phyloP scores from a whole-genome alignment of 2,113 vertebrate species.

The Oenanthe oenanthe region DNA sequence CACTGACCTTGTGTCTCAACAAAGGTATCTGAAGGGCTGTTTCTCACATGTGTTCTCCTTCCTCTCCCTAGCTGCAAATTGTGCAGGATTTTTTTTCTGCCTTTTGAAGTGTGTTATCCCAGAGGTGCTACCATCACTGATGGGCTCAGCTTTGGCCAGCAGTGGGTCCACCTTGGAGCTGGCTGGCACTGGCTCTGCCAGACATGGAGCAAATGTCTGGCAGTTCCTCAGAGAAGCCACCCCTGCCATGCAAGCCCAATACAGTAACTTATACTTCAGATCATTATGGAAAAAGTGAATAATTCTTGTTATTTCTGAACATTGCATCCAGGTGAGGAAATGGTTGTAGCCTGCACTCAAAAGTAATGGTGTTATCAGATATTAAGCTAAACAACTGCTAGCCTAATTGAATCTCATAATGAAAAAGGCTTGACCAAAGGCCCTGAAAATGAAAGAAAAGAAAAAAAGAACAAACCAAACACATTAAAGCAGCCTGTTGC shows the following conservation, averaged over 20 bases:
- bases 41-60: background rate
- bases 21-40: background rate
- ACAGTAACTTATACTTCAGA: background rate
- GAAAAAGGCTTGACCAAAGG: conserved; percentile 14
- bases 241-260: background rate
- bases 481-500: background rate
- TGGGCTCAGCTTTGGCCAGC: background rate
- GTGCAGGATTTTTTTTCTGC: background rate
- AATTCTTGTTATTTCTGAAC: background rate
- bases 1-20: background rate
- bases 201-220: background rate
- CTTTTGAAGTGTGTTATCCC: background rate
- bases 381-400: background rate
- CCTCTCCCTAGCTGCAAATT: background rate
- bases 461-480: background rate
- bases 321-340: background rate
- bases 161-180: background rate
- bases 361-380: background rate
- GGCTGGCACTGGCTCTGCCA: background rate
- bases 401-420: background rate
- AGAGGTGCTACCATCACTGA: background rate
- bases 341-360: background rate
- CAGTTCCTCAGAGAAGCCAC: background rate
- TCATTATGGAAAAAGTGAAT: background rate
- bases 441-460: background rate